Base-by-base conservation (phyloP, 2,888 invertebrate genomes). In the Lydus trimaculatus region DNA sequence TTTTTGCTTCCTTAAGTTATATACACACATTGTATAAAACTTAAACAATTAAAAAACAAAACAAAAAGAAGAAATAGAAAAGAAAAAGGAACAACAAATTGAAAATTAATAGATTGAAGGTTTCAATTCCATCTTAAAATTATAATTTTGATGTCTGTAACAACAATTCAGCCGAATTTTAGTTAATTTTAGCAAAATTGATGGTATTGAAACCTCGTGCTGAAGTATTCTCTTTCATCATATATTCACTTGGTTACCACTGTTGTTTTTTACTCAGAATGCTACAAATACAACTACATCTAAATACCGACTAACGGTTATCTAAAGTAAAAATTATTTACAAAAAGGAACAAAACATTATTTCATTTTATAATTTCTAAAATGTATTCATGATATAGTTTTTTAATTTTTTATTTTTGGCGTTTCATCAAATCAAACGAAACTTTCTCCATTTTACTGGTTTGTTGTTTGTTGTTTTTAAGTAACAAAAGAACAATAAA, bases 321-420 rank as follows among this genome's bases (percentile, higher is more conserved):
- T 62, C 75, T 77, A 76, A 77, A 77, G 71, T 77, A 76, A 79
- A 78, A 79, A 75, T 75, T 83, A 83, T 84, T 79, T 84, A 84
- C 83, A 84, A 84, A 84, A 83, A 84, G 85, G 84, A 85, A 84
- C 84, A 84, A 85, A 85, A 84, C 77, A 78, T n/a, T n/a, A n/a
- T 84, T 84, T 83, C 84, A 81, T 39, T n/a, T 81, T 81, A 83
- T 75, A 79, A 75, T 78, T 76, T 79, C 81, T 83, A 81, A 79
- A 75, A 70, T 73, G 33, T 68, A 74, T 78, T 80, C 72, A 76
- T 79, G 81, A 85, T 84, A 84, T 82, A 83, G 2, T 2, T 28
- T 28, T 28, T 28, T 28, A 4, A 4, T 4, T 2, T 84, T 78
- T 36, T 13, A 81, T 84, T 84, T 84, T 85, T 85, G 84, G 85